Conservation (phyloP, 2,797 vertebrate genomes). For the Chlorospingus flavigularis region DNA sequence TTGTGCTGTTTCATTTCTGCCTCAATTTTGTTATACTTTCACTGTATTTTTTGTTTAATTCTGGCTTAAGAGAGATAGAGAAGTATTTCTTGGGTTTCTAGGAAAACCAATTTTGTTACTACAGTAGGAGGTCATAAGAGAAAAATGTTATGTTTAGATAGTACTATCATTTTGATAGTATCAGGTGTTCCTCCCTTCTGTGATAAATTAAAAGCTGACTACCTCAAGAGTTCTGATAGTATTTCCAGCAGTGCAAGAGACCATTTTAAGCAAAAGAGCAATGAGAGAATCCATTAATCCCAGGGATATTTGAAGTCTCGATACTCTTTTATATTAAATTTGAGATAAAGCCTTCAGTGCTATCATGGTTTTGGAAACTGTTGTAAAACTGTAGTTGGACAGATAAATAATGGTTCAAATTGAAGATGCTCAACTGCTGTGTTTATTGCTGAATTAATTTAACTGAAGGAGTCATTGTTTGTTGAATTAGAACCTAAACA, state of each 20-base stretch:
- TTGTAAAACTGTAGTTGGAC: neutral
- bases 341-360: constrained; percentile 16
- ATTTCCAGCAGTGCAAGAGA: constrained; percentile 47
- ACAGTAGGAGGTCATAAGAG: constrained; percentile 55
- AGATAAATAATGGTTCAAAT: neutral
- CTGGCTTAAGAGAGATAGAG: neutral
- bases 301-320: constrained; percentile 10
- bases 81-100: constrained; percentile 45
- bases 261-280: constrained; percentile 44
- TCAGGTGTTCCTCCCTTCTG: constrained; percentile 42
- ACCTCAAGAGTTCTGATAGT: constrained; percentile 36
- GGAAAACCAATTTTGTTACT: constrained; percentile 60
- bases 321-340: constrained; percentile 14
- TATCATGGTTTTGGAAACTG: neutral
- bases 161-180: constrained; percentile 58
- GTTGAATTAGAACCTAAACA: neutral
- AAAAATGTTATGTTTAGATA: constrained; percentile 50
- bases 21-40: constrained; percentile 16
- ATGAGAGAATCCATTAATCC: constrained; percentile 38
- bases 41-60: constrained; percentile 46
- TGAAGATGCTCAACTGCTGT: neutral
- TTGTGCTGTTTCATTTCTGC: neutral
- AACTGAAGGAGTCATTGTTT: neutral
- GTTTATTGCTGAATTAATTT: constrained; percentile 20
- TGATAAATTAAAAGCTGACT: constrained; percentile 63